Evolutionary conservation across 2,113 vertebrate species (phyloP).

Genomic region (Nothoprocta pentlandii): DNA sequence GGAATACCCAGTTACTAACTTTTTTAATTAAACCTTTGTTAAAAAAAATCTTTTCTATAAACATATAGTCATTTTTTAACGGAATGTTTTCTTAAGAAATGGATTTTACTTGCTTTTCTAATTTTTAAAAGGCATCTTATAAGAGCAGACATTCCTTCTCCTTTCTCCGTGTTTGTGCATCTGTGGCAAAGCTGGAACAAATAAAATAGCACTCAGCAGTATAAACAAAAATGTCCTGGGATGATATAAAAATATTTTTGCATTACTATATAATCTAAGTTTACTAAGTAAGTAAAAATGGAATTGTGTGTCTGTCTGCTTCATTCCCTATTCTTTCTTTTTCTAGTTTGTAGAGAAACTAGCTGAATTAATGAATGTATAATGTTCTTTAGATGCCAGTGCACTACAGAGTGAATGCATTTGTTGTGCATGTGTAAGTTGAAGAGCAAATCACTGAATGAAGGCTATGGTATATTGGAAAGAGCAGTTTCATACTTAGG

Average conservation of each 20-base stretch:
- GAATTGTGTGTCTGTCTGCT: background rate
- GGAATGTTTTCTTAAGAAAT: constrained; percentile 46
- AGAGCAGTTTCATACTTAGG: fast-evolving
- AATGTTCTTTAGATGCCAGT: fast-evolving
- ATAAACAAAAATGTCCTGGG: constrained; percentile 22
- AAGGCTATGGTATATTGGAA: background rate
- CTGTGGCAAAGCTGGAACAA: constrained; percentile 36
- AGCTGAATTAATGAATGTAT: background rate
- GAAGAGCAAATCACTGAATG: background rate
- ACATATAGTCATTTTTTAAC: constrained; percentile 68
- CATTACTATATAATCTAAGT: background rate
- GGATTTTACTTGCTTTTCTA: constrained; percentile 31
- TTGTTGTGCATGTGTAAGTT: too few relatives aligned
- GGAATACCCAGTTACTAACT: constrained; percentile 73
- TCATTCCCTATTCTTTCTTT: background rate
- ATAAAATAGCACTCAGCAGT: constrained; percentile 7
- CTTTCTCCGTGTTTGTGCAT: constrained; percentile 23
- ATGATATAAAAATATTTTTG: constrained; percentile 36
- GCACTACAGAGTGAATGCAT: background rate
- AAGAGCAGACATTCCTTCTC: background rate
- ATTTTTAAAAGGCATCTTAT: background rate
- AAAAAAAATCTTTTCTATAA: constrained; percentile 70
- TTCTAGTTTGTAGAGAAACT: background rate
- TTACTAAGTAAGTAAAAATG: background rate
- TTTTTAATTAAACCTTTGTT: constrained; percentile 78